phyloP scores from a whole-genome alignment of 2,113 vertebrate species.

The Cathartes aura region DNA sequence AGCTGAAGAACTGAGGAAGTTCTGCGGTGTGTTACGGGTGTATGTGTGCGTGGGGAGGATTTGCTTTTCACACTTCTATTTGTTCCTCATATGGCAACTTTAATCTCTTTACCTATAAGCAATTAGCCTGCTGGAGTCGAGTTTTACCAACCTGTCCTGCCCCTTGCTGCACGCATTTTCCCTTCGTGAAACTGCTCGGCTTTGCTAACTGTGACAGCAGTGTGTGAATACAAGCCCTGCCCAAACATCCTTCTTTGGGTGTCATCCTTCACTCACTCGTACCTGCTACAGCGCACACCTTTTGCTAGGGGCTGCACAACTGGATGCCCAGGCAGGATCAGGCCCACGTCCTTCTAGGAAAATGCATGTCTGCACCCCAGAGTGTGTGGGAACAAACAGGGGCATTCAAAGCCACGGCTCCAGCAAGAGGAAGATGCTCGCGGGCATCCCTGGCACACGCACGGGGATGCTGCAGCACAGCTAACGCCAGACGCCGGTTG shows the following conservation, averaged over 20 bases:
- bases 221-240: background rate
- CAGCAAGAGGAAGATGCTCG: background rate
- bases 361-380: background rate
- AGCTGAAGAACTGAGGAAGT: background rate
- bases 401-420: background rate
- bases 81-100: background rate
- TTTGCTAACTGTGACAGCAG: background rate
- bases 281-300: background rate
- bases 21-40: background rate
- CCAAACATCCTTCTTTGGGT: background rate
- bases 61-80: background rate
- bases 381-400: background rate
- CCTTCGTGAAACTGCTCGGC: background rate
- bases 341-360: background rate
- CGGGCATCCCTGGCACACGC: background rate
- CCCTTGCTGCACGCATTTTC: background rate
- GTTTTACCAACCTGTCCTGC: background rate
- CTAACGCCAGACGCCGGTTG: accelerated
- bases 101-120: background rate
- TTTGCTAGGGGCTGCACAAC: background rate
- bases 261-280: background rate
- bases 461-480: background rate
- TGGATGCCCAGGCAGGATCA: background rate
- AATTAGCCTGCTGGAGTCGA: background rate
- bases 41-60: accelerated